Evolutionary conservation across 1,140 invertebrate species (phyloP), one percentile per base, ranked within the genome.

Genomic region (Battus philenor): DNA sequence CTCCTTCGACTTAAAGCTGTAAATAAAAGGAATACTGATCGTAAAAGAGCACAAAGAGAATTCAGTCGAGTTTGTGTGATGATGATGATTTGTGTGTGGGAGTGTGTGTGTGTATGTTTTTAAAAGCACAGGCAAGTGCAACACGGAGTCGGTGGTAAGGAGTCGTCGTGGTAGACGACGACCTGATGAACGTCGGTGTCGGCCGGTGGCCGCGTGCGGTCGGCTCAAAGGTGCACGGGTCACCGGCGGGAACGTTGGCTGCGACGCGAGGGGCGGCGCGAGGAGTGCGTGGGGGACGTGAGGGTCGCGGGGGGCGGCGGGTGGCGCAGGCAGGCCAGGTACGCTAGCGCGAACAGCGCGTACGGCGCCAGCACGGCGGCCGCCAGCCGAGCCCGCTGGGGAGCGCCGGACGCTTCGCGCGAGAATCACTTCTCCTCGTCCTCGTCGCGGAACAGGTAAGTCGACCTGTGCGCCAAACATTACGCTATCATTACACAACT

Each of bases 401-500:
- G 49, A 30, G 47, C 36, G 48, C 68, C 50, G 43, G 53, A 47
- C 49, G 50, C 44, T 26, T 59, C 58, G 58, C 47, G 32, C 57
- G 58, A 64, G 74, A 85, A 85, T 87, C 80, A 87, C 74, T 87
- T 86, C 66, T 89, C 89, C 66, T 92, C 91, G 50, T 88, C 89
- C 69, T 94, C 93, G 69, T 95, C 91, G 52, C 93, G 89, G 86
- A 95, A 94, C 59, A 96, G 89, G 87, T 96, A 96, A 50, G 93
- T 96, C 61, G 93, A 95, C 80, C 80, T 84, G 68, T n/a, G 20
- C 18, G 18, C 18, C 18, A 2, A 2, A 20, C 18, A 6, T 20
- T n/a, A n/a, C n/a, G n/a, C n/a, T n/a, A n/a, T n/a, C n/a, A n/a
- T n/a, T n/a, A n/a, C n/a, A n/a, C n/a, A n/a, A n/a, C n/a, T n/a